Evolutionary conservation across 2,888 invertebrate species (phyloP).

Genomic region (Acrobasis consociella): DNA sequence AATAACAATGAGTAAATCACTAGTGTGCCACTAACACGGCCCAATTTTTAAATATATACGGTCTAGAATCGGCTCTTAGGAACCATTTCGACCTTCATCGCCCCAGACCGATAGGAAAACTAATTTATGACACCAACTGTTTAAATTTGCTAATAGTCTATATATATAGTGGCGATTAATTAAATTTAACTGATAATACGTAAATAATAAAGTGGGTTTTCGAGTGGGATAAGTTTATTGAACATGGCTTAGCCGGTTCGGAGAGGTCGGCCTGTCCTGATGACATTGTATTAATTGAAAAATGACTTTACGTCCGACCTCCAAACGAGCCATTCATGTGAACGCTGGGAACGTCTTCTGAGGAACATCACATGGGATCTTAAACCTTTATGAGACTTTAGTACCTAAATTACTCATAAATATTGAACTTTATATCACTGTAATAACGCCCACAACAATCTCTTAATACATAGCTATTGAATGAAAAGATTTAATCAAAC

Average conservation of each 20-base stretch:
- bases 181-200: conserved; percentile 45
- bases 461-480: too few species aligned
- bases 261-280: conserved; percentile 67
- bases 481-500: conserved; percentile 41
- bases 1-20: conserved; percentile 46
- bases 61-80: conserved; percentile 29
- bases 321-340: conserved; percentile 56
- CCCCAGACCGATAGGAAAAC: conserved; percentile 38
- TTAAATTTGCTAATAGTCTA: conserved; percentile 56
- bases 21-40: conserved; percentile 49
- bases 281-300: conserved; percentile 78
- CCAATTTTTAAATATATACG: conserved; percentile 47
- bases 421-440: conserved; percentile 24
- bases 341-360: conserved; percentile 51
- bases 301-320: conserved; percentile 73
- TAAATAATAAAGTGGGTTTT: conserved; percentile 47
- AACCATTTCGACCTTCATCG: conserved; percentile 32
- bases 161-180: conserved; percentile 36
- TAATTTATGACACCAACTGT: conserved; percentile 51
- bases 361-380: conserved; percentile 7
- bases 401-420: neutral
- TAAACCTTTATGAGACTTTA: conserved; percentile 6
- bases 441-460: neutral
- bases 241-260: conserved; percentile 46
- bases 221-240: conserved; percentile 37